These are phyloP conservation scores for Micromys minutus DNA, from an alignment of 2,113 vertebrate species.

Conservation along the genomic window DNA sequence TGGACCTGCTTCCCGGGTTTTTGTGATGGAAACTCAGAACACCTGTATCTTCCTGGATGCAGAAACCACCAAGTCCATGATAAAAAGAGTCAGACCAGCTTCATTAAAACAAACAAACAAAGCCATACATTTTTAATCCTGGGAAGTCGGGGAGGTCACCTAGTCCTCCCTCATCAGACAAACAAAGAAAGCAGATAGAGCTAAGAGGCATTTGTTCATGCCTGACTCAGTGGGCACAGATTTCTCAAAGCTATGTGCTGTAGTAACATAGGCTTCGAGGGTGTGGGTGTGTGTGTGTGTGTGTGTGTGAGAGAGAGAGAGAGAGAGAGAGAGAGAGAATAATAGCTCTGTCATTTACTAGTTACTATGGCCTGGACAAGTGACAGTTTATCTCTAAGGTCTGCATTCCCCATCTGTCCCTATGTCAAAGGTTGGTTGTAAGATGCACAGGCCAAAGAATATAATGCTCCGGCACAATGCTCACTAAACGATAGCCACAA, in stretches of 20 bases:
- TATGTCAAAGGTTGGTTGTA: background rate
- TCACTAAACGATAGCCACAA: background rate
- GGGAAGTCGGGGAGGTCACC: background rate
- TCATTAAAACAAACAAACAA: background rate
- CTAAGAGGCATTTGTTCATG: background rate
- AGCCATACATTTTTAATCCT: background rate
- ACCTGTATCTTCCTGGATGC: background rate
- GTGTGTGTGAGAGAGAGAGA: no score
- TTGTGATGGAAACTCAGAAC: constrained; percentile 34
- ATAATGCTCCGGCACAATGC: background rate
- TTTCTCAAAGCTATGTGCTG: background rate
- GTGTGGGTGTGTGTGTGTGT: background rate
- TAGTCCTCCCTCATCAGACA: background rate
- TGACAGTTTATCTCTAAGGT: background rate
- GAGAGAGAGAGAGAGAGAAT: no score
- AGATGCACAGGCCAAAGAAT: background rate
- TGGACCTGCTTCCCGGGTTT: constrained; percentile 38
- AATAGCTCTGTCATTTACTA: background rate
- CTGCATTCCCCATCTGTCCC: background rate
- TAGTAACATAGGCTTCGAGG: background rate
- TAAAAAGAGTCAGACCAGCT: background rate
- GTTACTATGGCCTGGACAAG: background rate
- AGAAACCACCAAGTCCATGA: background rate
- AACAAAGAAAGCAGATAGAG: background rate
- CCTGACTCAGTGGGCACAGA: background rate